Percentiles rank a stretch among this genome's conserved stretches.
Evolutionary conservation across 2,113 vertebrate species (phyloP).

Genomic region (Burhinus oedicnemus): DNA sequence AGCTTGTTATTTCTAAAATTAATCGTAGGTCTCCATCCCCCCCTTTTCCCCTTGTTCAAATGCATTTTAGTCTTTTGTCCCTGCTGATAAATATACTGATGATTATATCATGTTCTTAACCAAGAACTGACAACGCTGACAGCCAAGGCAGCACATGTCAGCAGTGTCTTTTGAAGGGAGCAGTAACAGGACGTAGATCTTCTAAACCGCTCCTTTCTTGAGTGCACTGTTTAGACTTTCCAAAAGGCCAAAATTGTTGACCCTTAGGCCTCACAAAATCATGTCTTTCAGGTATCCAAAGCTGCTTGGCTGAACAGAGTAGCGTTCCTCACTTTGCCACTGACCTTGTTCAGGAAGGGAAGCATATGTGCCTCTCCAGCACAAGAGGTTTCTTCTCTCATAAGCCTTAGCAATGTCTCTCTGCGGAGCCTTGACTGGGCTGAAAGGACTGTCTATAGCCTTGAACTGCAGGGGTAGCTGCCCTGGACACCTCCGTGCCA

Average conservation of each 20-base stretch:
- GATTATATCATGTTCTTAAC: not conserved
- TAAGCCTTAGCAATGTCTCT: not conserved
- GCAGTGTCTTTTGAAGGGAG: not conserved
- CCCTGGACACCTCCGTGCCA: not conserved
- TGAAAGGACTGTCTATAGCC: not conserved
- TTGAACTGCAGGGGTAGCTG: not conserved
- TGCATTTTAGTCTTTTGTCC: conserved; percentile 16
- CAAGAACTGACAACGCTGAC: not conserved
- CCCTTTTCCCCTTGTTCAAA: not conserved
- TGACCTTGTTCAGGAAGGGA: not conserved
- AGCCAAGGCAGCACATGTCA: not conserved
- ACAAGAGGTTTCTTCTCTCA: not conserved
- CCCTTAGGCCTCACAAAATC: not conserved
- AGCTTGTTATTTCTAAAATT: conserved; percentile 40
- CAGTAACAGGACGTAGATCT: not conserved
- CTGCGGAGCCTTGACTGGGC: not conserved
- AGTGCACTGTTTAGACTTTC: not conserved
- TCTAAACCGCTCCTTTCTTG: fast-evolving
- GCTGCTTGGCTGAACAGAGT: not conserved
- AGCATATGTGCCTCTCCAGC: not conserved
- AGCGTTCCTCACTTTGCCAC: not conserved
- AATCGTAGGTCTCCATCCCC: not conserved
- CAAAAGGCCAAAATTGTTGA: fast-evolving
- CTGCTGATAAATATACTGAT: not conserved
- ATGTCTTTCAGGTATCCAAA: fast-evolving